Evolutionary conservation across 2,113 vertebrate genomes (phyloP), one percentile per base, ranked within the genome.

Genomic region (Brienomyrus longianalis): DNA sequence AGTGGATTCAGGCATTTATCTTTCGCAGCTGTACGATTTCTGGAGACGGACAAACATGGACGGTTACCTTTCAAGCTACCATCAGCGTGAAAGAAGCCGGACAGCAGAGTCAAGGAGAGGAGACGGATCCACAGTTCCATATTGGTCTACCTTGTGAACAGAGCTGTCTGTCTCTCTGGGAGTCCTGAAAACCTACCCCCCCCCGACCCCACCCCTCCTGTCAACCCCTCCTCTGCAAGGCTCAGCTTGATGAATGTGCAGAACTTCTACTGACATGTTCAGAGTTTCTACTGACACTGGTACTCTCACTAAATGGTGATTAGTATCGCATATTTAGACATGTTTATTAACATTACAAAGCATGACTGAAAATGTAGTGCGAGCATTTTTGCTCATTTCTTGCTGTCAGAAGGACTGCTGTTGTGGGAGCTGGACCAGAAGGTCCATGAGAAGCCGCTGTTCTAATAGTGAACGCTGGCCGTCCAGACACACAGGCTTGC

Each of bases 11-110:
- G 50, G 8, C 10, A 10, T n/a, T 43, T 23, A 17, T 83, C 21
- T 45, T n/a, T 83, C 13, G 45, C 35, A 59, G 52, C 3, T 45
- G 3, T 39, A 21, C 8, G 1, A 11, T 47, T 51, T 39, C 27
- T 66, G 52, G 21, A 66, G 86, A 47, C 4, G 13, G 10, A 86
- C 47, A 54, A 31, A 52, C 8, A n/a, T 7, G 47, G 7, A 85
- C 43, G 19, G 92, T 93, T 94, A 95, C 95, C 94, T 89, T 90
- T 39, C 89, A 88, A 91, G 19, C 91, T 88, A 31, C 84, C 54
- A 54, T 27, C 83, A 43, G 90, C 90, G 91, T 92, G 93, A 89
- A 95, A 91, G 88, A 93, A 89, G 74, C 91, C 89, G n/a, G 45
- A 52, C 1, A 95, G 80, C 56, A 95, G 86, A 86, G 3, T 90